phyloP scores from a whole-genome alignment of 1,140 invertebrate species.

The Helicoverpa zea region DNA sequence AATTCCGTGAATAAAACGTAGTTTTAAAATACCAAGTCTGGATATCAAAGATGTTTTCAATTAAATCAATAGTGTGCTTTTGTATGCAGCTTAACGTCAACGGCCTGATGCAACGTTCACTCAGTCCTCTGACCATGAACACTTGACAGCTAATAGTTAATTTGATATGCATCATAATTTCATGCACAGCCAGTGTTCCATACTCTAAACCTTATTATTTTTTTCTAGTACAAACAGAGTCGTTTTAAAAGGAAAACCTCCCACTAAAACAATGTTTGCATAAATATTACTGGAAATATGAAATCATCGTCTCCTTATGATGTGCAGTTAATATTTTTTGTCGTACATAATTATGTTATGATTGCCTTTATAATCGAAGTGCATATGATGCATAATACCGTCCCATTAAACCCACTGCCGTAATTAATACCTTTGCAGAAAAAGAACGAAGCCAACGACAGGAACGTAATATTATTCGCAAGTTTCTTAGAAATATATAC shows the following conservation, averaged over 20 bases:
- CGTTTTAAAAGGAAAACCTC: conserved; percentile 31
- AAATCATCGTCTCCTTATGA: conserved; percentile 59
- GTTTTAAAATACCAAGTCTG: background rate
- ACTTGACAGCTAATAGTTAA: no score
- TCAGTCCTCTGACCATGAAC: no score
- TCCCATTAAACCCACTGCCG: conserved; percentile 49
- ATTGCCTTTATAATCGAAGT: conserved; percentile 75
- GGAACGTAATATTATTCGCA: conserved; percentile 15
- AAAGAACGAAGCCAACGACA: conserved; percentile 53
- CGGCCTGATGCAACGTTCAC: no score
- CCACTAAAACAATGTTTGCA: conserved; percentile 22
- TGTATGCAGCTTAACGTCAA: no score
- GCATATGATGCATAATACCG: conserved; percentile 73
- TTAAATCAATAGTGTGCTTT: background rate
- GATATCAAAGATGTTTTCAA: background rate
- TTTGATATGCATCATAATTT: background rate
- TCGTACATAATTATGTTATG: conserved; percentile 69
- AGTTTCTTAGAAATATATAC: conserved; percentile 47
- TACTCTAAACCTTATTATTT: background rate
- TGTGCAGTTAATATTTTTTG: conserved; percentile 68
- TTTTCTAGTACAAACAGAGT: background rate
- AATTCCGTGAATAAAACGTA: background rate
- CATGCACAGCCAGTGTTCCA: background rate
- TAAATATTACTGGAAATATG: conserved; percentile 50
- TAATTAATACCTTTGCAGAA: conserved; percentile 51